These are phyloP conservation scores for Ommatoiulus sabulosus DNA, from an alignment of 2,888 invertebrate genomes.

Conservation along the genomic window DNA sequence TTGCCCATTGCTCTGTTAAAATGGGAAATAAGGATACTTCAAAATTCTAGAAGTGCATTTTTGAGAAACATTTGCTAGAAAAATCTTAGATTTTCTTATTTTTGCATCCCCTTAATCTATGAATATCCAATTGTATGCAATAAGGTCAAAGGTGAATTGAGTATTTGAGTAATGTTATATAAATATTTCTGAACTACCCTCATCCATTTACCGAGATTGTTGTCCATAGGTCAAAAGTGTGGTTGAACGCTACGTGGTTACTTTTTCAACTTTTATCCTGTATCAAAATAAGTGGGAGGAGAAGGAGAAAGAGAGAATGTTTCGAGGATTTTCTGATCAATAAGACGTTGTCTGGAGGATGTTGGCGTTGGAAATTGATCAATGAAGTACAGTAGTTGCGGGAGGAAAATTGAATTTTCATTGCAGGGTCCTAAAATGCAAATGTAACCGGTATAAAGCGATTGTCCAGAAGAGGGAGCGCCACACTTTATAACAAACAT, in stretches of 20 bases:
- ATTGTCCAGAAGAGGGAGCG: conserved; percentile 32
- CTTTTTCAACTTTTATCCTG: neutral
- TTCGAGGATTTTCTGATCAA: conserved; percentile 13
- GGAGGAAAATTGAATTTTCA: conserved; percentile 30
- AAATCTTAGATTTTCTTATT: no score
- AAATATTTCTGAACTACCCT: neutral
- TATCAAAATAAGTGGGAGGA: neutral
- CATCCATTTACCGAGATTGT: neutral
- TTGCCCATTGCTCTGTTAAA: neutral
- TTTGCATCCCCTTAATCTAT: no score
- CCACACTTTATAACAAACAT: neutral
- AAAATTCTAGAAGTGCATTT: no score
- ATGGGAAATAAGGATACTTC: no score
- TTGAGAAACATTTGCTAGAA: no score
- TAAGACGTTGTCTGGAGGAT: conserved; percentile 29
- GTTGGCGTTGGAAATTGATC: conserved; percentile 26
- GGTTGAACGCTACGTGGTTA: neutral
- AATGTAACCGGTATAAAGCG: neutral
- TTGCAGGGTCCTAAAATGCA: conserved; percentile 3
- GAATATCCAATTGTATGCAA: no score
- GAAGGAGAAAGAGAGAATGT: neutral
- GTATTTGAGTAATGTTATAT: no score
- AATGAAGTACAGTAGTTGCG: conserved; percentile 29
- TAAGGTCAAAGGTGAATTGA: no score
- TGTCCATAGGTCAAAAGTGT: neutral